Base-by-base conservation (phyloP, 2,888 invertebrate species). In the Neoaliturus tenellus region DNA sequence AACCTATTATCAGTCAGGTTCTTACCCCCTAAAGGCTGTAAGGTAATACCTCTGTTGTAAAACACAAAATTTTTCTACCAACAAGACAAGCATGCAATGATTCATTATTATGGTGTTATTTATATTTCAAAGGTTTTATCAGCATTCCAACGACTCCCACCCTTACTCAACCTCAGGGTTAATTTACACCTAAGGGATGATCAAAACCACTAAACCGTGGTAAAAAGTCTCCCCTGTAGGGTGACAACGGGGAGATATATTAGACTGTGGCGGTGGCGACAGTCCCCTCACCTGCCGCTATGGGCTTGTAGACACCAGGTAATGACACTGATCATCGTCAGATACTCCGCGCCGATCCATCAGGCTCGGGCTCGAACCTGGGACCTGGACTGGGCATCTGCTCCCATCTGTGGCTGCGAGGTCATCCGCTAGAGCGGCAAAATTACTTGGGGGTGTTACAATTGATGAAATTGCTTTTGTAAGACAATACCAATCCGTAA, bases 201-300 rank as follows among this genome's bases (percentile, higher is more conserved):
- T 25, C 28, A 8, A 62, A 14, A 31, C 62, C 31, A 62, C 25
- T 62, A 62, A 62, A 25, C 12, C 14, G 12, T 62, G 31, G 62
- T 31, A 62, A 62, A 62, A 62, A 62, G 14, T 2, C 1, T 5
- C 4, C 17, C 51, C 51, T 14, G 23, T 14, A 4, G 1, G 55
- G 28, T 28, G 62, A 62, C 62, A 62, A 28, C 31, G 51, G 28
- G 62, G 62, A 28, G 28, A 62, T 62, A 62, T 62, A 62, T 62
- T 55, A 31, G 8, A 14, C 20, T 62, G 28, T 12, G 12, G n/a
- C 28, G 62, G 28, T 62, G 28, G 2, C 28, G 62, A 51, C 51
- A 62, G 28, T 62, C 10, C 31, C 62, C 10, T 25, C 55, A 55
- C 55, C 55, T 55, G 55, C 55, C 28, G 55, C 23, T 12, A 1